Evolutionary conservation across 2,113 vertebrate genomes (phyloP).

Genomic region (Anoplopoma fimbria): DNA sequence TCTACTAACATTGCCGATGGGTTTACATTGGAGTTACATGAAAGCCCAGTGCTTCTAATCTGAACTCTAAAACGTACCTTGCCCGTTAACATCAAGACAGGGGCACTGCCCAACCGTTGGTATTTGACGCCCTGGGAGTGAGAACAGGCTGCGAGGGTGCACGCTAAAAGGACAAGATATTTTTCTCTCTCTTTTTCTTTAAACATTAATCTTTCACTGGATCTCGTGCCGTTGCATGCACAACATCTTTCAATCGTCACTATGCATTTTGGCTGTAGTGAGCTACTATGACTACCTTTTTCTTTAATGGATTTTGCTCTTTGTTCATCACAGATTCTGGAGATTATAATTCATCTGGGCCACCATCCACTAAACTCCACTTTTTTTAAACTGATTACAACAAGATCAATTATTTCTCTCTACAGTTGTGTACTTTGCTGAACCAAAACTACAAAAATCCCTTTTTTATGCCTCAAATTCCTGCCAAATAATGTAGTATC

Average conservation of each 20-base stretch:
- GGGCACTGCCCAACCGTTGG: background rate
- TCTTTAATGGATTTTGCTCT: too few relatives aligned
- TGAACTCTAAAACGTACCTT: background rate
- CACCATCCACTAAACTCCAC: background rate
- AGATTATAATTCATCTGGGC: background rate
- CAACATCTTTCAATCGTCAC: background rate
- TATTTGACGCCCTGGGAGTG: too few relatives aligned
- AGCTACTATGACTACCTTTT: background rate
- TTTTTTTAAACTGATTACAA: too few relatives aligned
- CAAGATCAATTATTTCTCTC: background rate
- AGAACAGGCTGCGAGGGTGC: background rate
- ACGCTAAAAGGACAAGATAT: background rate
- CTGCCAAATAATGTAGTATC: background rate
- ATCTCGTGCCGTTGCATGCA: background rate
- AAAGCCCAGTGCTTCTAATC: background rate
- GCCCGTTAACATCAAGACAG: background rate
- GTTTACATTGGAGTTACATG: background rate
- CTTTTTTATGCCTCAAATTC: background rate
- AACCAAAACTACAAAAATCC: background rate
- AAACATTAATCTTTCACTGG: background rate
- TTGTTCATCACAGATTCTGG: background rate
- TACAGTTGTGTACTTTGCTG: background rate
- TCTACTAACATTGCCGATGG: background rate
- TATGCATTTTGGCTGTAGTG: background rate
- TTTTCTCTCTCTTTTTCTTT: background rate